phyloP scores from a whole-genome alignment of 2,113 vertebrate genomes.

The Emydura subglobosa region DNA sequence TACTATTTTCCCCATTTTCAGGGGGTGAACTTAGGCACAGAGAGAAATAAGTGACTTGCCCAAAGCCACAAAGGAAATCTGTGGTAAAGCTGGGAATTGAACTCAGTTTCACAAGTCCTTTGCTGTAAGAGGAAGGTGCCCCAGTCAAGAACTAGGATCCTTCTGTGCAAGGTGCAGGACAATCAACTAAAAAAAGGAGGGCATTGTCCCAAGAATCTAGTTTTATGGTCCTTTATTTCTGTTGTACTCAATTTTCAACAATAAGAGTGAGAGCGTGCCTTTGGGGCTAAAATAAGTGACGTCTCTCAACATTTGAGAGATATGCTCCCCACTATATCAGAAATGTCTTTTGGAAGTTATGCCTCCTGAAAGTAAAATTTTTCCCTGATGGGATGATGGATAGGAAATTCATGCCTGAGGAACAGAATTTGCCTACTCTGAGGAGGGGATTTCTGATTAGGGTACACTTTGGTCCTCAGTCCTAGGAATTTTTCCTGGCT shows the following conservation, averaged over 20 bases:
- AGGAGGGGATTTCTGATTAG: conserved; percentile 28
- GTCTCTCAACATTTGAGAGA: not conserved
- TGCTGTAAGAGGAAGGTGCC: not conserved
- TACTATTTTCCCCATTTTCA: not conserved
- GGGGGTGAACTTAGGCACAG: not conserved
- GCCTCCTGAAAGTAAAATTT: conserved; percentile 22
- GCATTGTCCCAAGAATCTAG: conserved; percentile 44
- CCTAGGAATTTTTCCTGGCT: conserved; percentile 42
- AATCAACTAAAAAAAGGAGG: not conserved
- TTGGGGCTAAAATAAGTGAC: conserved; percentile 43
- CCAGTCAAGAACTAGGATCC: not conserved
- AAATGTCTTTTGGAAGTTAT: conserved; percentile 37
- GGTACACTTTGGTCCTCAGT: not conserved
- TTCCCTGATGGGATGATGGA: not conserved
- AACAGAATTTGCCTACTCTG: conserved; percentile 44
- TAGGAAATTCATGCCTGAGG: not conserved
- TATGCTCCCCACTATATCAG: not conserved
- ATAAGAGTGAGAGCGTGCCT: not conserved
- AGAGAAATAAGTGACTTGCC: not conserved
- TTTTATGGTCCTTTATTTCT: conserved; percentile 47
- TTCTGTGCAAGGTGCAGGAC: not conserved
- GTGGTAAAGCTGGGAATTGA: not conserved
- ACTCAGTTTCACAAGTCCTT: not conserved
- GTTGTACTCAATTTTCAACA: conserved; percentile 7
- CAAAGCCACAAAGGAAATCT: not conserved